phyloP scores from a whole-genome alignment of 2,113 vertebrate genomes.

The Eublepharis macularius region DNA sequence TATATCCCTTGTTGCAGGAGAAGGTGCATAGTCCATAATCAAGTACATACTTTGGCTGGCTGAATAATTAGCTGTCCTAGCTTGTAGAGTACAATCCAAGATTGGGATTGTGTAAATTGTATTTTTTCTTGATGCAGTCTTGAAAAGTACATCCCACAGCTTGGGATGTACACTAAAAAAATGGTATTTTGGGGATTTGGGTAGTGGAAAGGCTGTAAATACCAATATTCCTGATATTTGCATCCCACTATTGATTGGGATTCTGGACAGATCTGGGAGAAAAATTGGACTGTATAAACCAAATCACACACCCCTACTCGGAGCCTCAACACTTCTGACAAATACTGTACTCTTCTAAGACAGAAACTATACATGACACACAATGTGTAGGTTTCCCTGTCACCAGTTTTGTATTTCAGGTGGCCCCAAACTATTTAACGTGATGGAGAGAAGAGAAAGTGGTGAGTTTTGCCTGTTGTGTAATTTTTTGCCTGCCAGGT shows the following conservation, averaged over 20 bases:
- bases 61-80: neutral
- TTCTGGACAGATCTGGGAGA: too few relatives aligned
- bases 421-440: too few relatives aligned
- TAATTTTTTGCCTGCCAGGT: neutral
- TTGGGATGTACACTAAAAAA: too few relatives aligned
- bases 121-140: neutral
- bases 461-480: too few relatives aligned
- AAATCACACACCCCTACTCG: too few relatives aligned
- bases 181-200: too few relatives aligned
- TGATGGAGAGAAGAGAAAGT: too few relatives aligned
- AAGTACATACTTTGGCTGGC: neutral
- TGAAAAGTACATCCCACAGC: too few relatives aligned
- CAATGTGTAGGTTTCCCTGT: neutral
- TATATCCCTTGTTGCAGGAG: neutral
- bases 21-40: neutral
- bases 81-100: neutral
- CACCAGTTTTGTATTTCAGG: neutral
- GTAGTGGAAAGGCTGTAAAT: too few relatives aligned
- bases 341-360: neutral
- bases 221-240: too few relatives aligned
- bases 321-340: neutral
- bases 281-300: too few relatives aligned
- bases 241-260: too few relatives aligned
- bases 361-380: neutral
- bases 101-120: neutral